phyloP scores from a whole-genome alignment of 2,113 vertebrate species.

The Jaculus jaculus region DNA sequence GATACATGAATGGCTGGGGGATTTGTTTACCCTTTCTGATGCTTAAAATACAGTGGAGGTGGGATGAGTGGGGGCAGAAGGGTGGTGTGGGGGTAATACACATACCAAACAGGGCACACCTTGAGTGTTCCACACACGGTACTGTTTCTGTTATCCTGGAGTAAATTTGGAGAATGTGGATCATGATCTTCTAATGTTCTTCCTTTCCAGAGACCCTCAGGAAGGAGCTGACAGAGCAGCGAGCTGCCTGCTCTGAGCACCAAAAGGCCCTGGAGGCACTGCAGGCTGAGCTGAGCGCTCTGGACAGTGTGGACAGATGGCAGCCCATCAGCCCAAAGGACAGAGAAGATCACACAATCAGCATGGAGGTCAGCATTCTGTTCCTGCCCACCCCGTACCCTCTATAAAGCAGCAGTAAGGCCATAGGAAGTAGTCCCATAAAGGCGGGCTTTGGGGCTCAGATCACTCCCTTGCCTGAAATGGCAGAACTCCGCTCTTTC shows the following conservation, averaged over 20 bases:
- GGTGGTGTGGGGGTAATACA: background rate
- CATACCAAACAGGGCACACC: background rate
- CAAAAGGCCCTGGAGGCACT: slow-evolving; percentile 92
- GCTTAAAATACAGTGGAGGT: background rate
- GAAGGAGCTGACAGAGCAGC: slow-evolving; percentile 91
- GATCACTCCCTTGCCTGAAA: background rate
- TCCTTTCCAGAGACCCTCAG: slow-evolving; percentile 89
- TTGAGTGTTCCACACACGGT: too few relatives aligned
- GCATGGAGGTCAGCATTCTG: slow-evolving; percentile 45
- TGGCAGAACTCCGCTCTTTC: background rate
- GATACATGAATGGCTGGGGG: background rate
- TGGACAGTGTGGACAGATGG: slow-evolving; percentile 87
- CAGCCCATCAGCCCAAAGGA: slow-evolving; percentile 80
- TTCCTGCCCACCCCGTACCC: background rate
- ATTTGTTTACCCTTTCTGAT: background rate
- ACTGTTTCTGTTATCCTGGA: background rate
- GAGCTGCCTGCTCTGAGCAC: slow-evolving; percentile 88
- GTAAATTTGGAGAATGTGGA: background rate
- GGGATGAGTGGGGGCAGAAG: background rate
- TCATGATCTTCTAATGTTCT: background rate
- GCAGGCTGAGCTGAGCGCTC: slow-evolving; percentile 87
- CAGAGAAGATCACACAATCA: background rate
- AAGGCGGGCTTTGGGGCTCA: too few relatives aligned
- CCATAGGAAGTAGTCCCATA: background rate
- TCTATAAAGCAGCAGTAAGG: too few relatives aligned